Conservation (phyloP, 2,888 invertebrate species). For the Cantharis nigra region DNA sequence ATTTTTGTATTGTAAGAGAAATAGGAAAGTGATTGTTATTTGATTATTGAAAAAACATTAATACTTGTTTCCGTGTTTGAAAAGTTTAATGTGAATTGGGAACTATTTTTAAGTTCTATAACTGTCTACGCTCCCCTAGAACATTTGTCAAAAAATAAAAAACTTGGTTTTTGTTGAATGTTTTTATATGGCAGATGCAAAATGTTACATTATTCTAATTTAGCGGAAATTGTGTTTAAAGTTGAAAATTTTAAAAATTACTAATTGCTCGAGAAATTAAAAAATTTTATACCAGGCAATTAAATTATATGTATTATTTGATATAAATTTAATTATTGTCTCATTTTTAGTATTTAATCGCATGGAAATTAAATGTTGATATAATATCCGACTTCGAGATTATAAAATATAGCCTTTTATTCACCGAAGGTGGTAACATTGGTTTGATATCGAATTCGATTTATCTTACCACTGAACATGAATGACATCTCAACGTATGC, state of each 20-base stretch:
- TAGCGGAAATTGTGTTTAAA: constrained; percentile 42
- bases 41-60: constrained; percentile 19
- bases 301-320: background rate
- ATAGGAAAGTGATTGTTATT: constrained; percentile 1
- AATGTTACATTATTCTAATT: constrained; percentile 47
- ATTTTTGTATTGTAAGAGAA: background rate
- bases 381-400: constrained; percentile 49
- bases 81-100: constrained; percentile 40
- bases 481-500: constrained; percentile 41
- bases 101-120: constrained; percentile 46
- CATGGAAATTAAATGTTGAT: constrained; percentile 52
- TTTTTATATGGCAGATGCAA: constrained; percentile 45
- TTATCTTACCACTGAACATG: constrained; percentile 48
- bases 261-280: background rate
- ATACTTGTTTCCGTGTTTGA: constrained; percentile 22
- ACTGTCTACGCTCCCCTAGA: constrained; percentile 42
- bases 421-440: constrained; percentile 36
- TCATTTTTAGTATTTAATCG: constrained; percentile 50
- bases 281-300: background rate
- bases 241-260: constrained; percentile 9
- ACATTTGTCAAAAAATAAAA: constrained; percentile 47
- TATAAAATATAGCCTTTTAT: constrained; percentile 47
- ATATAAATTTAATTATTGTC: constrained; percentile 49
- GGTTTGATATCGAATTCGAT: constrained; percentile 45
- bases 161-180: constrained; percentile 35